Evolutionary conservation across 2,797 vertebrate genomes (phyloP).

Genomic region (Sebastes kiyomatsui): DNA sequence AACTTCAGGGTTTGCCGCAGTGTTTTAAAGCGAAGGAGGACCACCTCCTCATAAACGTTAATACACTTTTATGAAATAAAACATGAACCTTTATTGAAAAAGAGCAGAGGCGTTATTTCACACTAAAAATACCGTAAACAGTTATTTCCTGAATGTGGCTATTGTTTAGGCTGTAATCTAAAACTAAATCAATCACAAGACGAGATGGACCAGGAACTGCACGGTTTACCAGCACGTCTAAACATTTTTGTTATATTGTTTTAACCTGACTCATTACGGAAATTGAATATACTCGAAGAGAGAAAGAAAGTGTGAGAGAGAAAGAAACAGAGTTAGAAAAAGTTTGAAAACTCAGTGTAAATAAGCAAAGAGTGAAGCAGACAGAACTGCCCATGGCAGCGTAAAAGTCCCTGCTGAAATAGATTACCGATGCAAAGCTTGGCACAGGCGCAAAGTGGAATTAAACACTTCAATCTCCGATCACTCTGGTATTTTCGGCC

Average conservation of each 20-base stretch:
- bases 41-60: not conserved
- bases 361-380: slow-evolving; percentile 21
- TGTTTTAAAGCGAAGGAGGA: not conserved
- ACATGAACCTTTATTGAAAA: not conserved
- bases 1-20: not conserved
- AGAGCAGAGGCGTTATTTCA: not conserved
- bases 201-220: not conserved
- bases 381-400: slow-evolving; percentile 53
- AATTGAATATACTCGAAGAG: not conserved
- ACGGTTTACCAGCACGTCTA: not conserved
- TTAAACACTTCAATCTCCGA: slow-evolving; percentile 81
- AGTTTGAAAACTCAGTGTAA: not conserved
- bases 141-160: not conserved
- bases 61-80: not conserved
- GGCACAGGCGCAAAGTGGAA: slow-evolving; percentile 70
- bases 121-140: not conserved
- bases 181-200: not conserved
- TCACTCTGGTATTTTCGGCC: slow-evolving; percentile 70
- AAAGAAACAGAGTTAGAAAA: not conserved
- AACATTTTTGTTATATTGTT: not conserved
- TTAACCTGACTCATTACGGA: not conserved
- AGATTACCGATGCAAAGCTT: slow-evolving; percentile 78
- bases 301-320: not conserved
- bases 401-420: slow-evolving; percentile 59
- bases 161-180: not conserved